A percentile compares a stretch with the other conserved stretches of the same genome.
Evolutionary conservation across 1,140 invertebrate species (phyloP).

Genomic region (Conus ventricosus): DNA sequence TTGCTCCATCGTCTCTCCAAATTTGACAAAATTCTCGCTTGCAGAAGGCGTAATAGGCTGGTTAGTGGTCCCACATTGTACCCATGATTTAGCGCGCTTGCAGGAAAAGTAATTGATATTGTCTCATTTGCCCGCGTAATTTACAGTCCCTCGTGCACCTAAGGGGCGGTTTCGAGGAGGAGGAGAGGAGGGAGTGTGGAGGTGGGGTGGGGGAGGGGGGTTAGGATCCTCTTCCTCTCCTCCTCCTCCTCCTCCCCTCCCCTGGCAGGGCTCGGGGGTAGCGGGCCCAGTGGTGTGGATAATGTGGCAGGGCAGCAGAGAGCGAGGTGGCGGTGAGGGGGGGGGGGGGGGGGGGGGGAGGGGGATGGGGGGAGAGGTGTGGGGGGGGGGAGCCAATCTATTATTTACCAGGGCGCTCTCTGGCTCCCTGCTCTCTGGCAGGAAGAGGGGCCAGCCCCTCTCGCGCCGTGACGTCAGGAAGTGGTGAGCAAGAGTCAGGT

Average conservation of each 20-base stretch:
- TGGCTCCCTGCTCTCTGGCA: neutral
- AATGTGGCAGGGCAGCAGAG: neutral
- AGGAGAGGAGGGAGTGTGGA: too few relatives aligned
- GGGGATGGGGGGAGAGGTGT: neutral
- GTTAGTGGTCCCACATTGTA: conserved; percentile 60
- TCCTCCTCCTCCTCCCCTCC: too few relatives aligned
- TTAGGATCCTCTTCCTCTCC: too few relatives aligned
- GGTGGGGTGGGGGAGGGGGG: too few relatives aligned
- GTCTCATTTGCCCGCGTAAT: conserved; percentile 64
- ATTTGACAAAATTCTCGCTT: conserved; percentile 67
- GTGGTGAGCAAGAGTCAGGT: conserved; percentile 24
- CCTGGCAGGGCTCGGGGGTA: too few relatives aligned
- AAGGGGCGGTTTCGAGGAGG: too few relatives aligned
- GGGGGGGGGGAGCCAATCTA: conserved; percentile 29
- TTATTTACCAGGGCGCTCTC: conserved; percentile 36
- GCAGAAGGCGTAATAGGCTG: conserved; percentile 59
- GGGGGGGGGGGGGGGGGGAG: neutral
- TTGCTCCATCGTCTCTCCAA: conserved; percentile 59
- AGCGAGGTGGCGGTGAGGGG: neutral
- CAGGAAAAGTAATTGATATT: conserved; percentile 67
- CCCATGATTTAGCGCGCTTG: conserved; percentile 61
- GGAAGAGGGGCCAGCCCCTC: conserved; percentile 19
- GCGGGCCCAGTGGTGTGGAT: conserved; percentile 41
- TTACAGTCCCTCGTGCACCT: conserved; percentile 51
- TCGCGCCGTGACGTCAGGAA: conserved; percentile 28